A percentile compares a stretch with the other conserved stretches of the same genome.
Conservation (phyloP, 2,888 invertebrate genomes). For the Bellardia pandia region DNA sequence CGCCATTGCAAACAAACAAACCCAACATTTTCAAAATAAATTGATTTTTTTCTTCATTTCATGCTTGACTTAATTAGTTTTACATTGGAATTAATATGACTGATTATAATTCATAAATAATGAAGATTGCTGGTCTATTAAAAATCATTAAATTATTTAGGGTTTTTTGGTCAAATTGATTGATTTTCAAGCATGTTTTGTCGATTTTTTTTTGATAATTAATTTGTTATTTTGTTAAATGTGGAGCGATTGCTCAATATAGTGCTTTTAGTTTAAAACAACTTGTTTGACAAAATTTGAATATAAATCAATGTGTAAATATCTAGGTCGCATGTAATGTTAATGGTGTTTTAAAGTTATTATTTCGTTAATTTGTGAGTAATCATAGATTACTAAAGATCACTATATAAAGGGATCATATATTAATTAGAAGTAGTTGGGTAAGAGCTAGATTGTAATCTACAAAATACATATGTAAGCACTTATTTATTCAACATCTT, state of each 20-base stretch:
- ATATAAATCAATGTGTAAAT: background rate
- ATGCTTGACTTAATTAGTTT: conserved; percentile 25
- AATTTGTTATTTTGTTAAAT: background rate
- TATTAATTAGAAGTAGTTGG: no score
- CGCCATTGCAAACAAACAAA: background rate
- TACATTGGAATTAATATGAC: conserved; percentile 3
- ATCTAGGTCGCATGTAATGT: background rate
- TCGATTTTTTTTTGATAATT: background rate
- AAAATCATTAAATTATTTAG: conserved; percentile 27
- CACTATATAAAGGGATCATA: no score
- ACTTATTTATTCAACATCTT: no score
- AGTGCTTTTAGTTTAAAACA: background rate
- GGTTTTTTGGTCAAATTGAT: background rate
- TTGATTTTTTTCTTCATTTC: background rate
- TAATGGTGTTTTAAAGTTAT: background rate
- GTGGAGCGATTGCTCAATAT: background rate
- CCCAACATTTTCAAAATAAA: background rate
- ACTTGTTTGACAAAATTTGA: background rate
- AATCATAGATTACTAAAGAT: no score
- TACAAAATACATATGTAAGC: no score
- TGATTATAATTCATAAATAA: conserved; percentile 17
- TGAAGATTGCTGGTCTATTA: background rate
- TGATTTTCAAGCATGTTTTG: background rate
- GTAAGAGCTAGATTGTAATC: no score
- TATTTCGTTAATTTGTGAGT: background rate